Conservation (phyloP, 1,140 invertebrate genomes). For the Drosophila kohkoa region DNA sequence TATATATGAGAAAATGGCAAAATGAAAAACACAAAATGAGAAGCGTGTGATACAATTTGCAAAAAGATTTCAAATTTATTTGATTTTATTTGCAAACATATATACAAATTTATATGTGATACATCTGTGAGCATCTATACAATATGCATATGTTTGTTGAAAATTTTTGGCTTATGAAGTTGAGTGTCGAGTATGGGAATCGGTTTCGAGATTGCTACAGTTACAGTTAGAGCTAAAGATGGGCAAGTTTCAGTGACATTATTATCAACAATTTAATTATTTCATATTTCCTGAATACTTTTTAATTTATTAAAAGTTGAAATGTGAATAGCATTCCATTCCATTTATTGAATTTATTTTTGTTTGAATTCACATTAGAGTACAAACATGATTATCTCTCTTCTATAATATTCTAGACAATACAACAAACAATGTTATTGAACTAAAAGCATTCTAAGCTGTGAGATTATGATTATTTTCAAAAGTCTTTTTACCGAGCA, state of each 20-base stretch:
- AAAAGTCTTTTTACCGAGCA: neutral
- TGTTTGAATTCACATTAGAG: too few relatives aligned
- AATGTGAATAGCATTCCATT: too few relatives aligned
- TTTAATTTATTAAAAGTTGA: neutral
- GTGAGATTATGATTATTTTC: neutral
- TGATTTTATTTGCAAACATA: conserved; percentile 32
- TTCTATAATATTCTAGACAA: too few relatives aligned
- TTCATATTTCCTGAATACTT: neutral
- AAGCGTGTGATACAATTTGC: conserved; percentile 37
- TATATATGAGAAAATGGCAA: conserved; percentile 2
- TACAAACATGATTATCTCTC: too few relatives aligned
- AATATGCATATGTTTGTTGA: neutral
- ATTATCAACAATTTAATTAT: neutral
- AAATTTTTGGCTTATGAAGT: neutral
- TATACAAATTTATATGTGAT: neutral
- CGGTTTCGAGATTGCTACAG: neutral
- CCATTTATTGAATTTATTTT: too few relatives aligned
- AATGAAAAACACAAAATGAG: conserved; percentile 37
- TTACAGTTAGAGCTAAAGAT: conserved; percentile 13
- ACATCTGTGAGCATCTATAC: neutral
- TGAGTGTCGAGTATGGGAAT: conserved; percentile 24
- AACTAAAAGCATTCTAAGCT: neutral
- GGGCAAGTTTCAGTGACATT: neutral
- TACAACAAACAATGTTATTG: neutral
- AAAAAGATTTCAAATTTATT: conserved; percentile 28